phyloP scores from a whole-genome alignment of 2,113 vertebrate genomes.

The Murina feae region DNA sequence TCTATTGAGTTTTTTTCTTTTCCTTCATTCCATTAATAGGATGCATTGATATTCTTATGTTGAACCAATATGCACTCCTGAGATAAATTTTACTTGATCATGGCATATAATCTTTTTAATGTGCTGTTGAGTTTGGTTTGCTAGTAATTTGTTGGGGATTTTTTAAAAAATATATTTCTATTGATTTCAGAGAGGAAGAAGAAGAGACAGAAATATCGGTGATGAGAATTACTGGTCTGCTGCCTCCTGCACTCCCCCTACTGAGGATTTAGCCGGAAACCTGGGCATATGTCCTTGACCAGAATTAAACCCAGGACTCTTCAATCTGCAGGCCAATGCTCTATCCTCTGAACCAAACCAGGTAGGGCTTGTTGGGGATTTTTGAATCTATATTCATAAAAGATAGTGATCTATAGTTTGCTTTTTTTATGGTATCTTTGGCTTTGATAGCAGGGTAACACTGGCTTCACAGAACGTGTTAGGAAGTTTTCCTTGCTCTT shows the following conservation, averaged over 20 bases:
- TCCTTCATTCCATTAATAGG: background rate
- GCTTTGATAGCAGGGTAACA: background rate
- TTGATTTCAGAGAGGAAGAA: no score
- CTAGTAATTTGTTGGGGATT: background rate
- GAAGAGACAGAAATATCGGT: no score
- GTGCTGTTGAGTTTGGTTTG: background rate
- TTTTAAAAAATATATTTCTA: no score
- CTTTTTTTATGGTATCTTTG: background rate
- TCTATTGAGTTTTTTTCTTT: background rate
- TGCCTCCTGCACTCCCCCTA: no score
- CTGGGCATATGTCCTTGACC: no score
- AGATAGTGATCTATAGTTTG: background rate
- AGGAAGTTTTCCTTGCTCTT: constrained; percentile 16
- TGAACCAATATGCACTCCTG: background rate
- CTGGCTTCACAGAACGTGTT: background rate
- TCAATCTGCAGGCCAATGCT: no score
- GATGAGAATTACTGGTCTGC: no score
- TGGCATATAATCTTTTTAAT: background rate
- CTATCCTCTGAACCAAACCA: no score
- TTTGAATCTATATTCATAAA: background rate
- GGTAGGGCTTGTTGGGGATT: background rate
- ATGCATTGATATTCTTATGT: background rate
- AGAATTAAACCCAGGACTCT: no score
- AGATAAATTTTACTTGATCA: background rate
- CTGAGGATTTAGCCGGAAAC: no score